These are phyloP conservation scores for Phaenicophaeus curvirostris DNA, from an alignment of 2,797 vertebrate species.

Conservation along the genomic window DNA sequence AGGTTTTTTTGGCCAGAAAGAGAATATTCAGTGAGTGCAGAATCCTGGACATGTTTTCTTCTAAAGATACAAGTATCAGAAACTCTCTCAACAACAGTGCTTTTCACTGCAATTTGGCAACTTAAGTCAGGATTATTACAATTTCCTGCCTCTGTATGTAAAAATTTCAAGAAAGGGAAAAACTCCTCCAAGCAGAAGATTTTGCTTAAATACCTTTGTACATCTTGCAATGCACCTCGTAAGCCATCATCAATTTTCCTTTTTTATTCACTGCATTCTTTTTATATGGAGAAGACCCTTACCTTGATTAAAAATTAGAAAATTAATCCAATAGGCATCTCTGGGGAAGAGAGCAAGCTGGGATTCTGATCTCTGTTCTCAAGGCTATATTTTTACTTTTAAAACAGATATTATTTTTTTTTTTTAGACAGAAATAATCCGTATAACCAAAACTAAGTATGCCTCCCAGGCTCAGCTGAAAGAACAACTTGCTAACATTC, in stretches of 20 bases:
- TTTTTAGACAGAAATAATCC: background rate
- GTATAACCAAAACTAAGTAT: background rate
- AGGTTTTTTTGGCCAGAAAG: background rate
- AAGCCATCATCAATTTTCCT: background rate
- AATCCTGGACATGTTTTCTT: background rate
- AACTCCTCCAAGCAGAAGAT: background rate
- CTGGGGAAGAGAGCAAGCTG: background rate
- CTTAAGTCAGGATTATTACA: background rate
- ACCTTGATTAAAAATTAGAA: background rate
- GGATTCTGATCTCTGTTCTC: background rate
- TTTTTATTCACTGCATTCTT: background rate
- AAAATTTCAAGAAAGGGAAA: background rate
- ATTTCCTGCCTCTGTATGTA: background rate
- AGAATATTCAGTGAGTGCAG: background rate
- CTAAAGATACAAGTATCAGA: background rate
- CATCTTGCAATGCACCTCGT: background rate
- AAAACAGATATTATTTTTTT: background rate
- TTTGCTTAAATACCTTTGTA: background rate
- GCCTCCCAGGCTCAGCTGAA: background rate
- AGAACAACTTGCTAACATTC: background rate
- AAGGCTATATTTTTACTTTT: background rate
- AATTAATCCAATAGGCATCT: background rate
- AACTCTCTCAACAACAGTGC: background rate
- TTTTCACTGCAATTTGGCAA: background rate
- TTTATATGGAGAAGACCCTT: background rate